phyloP scores from a whole-genome alignment of 2,888 invertebrate species.

The Drosophila glabriapex region DNA sequence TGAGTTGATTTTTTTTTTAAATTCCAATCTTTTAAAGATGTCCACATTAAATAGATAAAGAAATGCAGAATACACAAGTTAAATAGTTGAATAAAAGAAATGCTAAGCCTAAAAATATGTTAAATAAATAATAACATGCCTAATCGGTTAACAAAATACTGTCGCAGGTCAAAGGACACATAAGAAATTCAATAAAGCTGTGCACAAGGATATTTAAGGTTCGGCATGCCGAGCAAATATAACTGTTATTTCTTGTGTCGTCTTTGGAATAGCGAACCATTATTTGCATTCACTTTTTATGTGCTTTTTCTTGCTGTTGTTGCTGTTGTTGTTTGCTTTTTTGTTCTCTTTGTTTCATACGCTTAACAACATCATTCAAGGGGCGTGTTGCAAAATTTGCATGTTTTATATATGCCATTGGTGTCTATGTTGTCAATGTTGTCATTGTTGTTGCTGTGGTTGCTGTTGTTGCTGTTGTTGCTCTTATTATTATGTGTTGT shows the following conservation, averaged over 20 bases:
- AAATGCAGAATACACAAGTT: neutral
- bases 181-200: neutral
- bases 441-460: slow-evolving; percentile 21
- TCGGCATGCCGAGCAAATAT: slow-evolving; percentile 1
- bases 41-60: no score
- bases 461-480: slow-evolving; percentile 19
- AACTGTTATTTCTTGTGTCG: slow-evolving; percentile 35
- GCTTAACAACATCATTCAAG: slow-evolving; percentile 68
- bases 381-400: slow-evolving; percentile 74
- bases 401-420: slow-evolving; percentile 67
- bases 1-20: neutral
- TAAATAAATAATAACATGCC: neutral
- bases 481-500: slow-evolving; percentile 28
- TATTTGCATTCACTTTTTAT: slow-evolving; percentile 79
- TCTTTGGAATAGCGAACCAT: slow-evolving; percentile 58
- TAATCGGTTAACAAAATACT: neutral
- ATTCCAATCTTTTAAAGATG: no score
- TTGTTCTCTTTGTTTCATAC: slow-evolving; percentile 16
- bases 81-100: neutral
- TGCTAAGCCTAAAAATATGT: neutral
- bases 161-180: neutral
- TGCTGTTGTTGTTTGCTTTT: slow-evolving; percentile 16
- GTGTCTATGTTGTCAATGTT: slow-evolving; percentile 19
- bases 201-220: slow-evolving; percentile 11
- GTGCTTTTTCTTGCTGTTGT: slow-evolving; percentile 40